Percentiles rank a stretch among this genome's conserved stretches.
Evolutionary conservation across 2,113 vertebrate species (phyloP).

Genomic region (Piaya cayana): DNA sequence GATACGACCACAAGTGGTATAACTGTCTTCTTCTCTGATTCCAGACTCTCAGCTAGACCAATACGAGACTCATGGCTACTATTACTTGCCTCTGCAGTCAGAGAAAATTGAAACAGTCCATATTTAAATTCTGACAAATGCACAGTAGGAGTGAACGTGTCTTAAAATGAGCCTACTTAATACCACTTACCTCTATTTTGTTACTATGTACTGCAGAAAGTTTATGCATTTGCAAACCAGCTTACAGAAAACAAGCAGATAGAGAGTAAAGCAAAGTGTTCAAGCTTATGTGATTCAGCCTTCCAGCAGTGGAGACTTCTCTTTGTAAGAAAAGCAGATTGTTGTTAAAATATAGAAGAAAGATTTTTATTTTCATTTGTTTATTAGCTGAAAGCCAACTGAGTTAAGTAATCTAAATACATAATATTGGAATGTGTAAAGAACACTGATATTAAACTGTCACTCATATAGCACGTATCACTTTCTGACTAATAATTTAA

Average conservation of each 20-base stretch:
- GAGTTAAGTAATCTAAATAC: background rate
- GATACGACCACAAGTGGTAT: conserved; percentile 94
- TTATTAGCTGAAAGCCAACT: conserved; percentile 52
- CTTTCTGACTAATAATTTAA: background rate
- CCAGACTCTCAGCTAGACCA: conserved; percentile 85
- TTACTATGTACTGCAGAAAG: conserved; percentile 37
- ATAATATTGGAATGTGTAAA: background rate
- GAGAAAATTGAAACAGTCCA: conserved; percentile 77
- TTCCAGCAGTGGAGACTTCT: conserved; percentile 40
- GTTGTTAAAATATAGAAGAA: conserved; percentile 49
- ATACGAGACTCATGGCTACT: conserved; percentile 97
- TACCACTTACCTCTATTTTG: conserved; percentile 72
- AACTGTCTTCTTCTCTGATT: conserved; percentile 86
- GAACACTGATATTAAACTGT: background rate
- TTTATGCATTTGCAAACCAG: conserved; percentile 70
- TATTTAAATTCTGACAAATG: conserved; percentile 70
- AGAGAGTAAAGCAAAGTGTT: conserved; percentile 49
- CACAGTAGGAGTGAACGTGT: conserved; percentile 40
- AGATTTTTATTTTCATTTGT: conserved; percentile 26
- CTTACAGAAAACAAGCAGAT: conserved; percentile 61
- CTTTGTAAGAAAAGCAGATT: conserved; percentile 50
- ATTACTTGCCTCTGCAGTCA: conserved; percentile 92
- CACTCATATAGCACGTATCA: background rate
- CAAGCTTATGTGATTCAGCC: conserved; percentile 40
- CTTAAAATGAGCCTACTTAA: conserved; percentile 50